These are phyloP conservation scores for Rachycentron canadum DNA, from an alignment of 2,797 vertebrate species.

Conservation along the genomic window DNA sequence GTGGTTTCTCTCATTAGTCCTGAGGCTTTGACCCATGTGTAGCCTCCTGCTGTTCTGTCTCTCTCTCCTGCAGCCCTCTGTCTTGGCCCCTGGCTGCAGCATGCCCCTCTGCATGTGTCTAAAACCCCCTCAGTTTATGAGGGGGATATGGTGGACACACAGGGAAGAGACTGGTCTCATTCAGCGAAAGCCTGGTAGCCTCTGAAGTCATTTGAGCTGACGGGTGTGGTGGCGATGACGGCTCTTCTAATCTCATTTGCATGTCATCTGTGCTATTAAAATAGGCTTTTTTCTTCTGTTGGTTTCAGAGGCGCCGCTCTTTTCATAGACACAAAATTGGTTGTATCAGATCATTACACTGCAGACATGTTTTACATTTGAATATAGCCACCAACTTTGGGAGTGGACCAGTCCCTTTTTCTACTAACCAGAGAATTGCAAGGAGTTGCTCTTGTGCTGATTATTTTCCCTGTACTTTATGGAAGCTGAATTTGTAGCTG, in stretches of 20 bases:
- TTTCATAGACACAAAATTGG: conserved; percentile 21
- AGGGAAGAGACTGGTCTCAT: conserved; percentile 75
- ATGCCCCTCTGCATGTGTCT: conserved; percentile 80
- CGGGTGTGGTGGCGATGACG: conserved; percentile 25
- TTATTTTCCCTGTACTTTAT: conserved; percentile 72
- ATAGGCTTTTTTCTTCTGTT: conserved; percentile 25
- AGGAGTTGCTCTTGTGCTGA: conserved; percentile 76
- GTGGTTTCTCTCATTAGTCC: conserved; percentile 70
- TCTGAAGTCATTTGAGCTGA: conserved; percentile 16
- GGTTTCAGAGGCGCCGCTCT: conserved; percentile 46
- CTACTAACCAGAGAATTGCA: conserved; percentile 82
- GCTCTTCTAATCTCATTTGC: conserved; percentile 58
- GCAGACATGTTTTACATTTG: conserved; percentile 20
- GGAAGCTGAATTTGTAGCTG: conserved; percentile 77
- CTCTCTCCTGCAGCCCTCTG: conserved; percentile 78
- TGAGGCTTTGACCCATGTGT: conserved; percentile 70
- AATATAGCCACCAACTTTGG: conserved; percentile 65
- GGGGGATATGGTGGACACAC: conserved; percentile 68
- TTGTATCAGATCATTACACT: conserved; percentile 5
- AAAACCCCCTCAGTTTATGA: conserved; percentile 53
- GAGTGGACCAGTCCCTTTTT: conserved; percentile 75
- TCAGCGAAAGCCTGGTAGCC: conserved; percentile 62
- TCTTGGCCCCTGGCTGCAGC: conserved; percentile 82
- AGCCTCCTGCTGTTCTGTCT: conserved; percentile 69
- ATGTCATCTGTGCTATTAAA: conserved; percentile 58